Evolutionary conservation across 2,797 vertebrate genomes (phyloP).

Genomic region (Melanotaenia boesemani): DNA sequence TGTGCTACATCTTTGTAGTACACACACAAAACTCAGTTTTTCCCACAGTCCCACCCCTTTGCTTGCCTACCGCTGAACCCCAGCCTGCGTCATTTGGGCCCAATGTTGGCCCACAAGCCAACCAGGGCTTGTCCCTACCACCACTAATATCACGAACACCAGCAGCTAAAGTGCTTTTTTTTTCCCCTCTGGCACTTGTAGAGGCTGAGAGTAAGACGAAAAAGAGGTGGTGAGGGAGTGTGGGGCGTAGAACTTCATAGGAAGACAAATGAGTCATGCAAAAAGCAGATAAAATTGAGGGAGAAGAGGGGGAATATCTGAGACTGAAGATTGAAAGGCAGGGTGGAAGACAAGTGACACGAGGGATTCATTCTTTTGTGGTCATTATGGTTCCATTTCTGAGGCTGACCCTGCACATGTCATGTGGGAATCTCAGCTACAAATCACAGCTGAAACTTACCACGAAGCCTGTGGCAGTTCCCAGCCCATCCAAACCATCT

Average conservation of each 20-base stretch:
- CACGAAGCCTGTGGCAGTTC: constrained; percentile 54
- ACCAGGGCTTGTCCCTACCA: constrained; percentile 63
- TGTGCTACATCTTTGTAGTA: constrained; percentile 39
- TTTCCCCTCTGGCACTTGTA: constrained; percentile 28
- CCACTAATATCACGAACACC: constrained; percentile 66
- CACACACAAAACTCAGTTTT: constrained; percentile 47
- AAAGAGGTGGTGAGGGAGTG: constrained; percentile 19
- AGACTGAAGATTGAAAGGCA: constrained; percentile 38
- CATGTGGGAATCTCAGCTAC: constrained; percentile 73
- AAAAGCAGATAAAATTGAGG: constrained; percentile 10
- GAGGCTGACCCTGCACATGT: constrained; percentile 74
- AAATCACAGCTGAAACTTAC: constrained; percentile 71
- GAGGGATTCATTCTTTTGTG: constrained; percentile 67
- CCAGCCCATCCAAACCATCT: constrained; percentile 54
- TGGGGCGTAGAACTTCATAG: constrained; percentile 8
- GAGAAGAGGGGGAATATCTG: constrained; percentile 33
- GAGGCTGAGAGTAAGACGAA: constrained; percentile 23
- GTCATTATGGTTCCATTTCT: constrained; percentile 64
- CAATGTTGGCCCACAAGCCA: constrained; percentile 57
- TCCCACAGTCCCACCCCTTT: constrained; percentile 74
- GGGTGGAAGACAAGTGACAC: constrained; percentile 56
- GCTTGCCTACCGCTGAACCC: constrained; percentile 74
- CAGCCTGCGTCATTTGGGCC: constrained; percentile 77
- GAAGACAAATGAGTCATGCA: constrained; percentile 48
- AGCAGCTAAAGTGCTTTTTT: constrained; percentile 43